Evolutionary conservation across 2,888 invertebrate species (phyloP).

Genomic region (Diloba caeruleocephala): DNA sequence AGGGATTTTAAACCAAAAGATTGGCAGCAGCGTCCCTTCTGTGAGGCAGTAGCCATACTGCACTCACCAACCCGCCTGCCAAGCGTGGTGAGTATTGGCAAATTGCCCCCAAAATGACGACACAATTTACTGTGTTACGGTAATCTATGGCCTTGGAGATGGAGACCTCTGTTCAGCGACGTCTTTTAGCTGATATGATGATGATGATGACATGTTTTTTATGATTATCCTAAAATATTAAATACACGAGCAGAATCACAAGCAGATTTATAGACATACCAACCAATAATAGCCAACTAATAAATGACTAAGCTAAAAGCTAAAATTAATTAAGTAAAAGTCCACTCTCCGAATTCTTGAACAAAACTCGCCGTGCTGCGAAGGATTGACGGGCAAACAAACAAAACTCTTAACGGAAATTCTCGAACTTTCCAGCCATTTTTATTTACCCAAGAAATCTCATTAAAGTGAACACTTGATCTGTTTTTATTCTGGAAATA

Average conservation of each 20-base stretch:
- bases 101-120: no score
- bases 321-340: conserved; percentile 57
- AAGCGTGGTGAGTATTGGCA: no score
- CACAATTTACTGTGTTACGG: no score
- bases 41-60: no score
- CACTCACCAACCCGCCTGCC: no score
- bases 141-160: no score
- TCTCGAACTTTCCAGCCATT: conserved; percentile 63
- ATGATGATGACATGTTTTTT: no score
- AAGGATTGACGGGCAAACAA: conserved; percentile 63
- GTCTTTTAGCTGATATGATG: no score
- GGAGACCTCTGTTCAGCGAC: no score
- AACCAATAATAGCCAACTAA: conserved; percentile 20
- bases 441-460: conserved; percentile 66
- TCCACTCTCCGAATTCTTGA: conserved; percentile 54
- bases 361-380: conserved; percentile 48
- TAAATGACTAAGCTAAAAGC: conserved; percentile 34
- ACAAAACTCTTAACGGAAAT: conserved; percentile 66
- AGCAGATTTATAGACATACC: conserved; percentile 12
- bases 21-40: no score
- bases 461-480: conserved; percentile 59
- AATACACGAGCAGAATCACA: not conserved
- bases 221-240: conserved; percentile 1
- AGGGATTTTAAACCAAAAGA: no score
- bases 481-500: conserved; percentile 24